Base-by-base conservation (phyloP, 2,888 invertebrate genomes). In the Drosophila phalerata region DNA sequence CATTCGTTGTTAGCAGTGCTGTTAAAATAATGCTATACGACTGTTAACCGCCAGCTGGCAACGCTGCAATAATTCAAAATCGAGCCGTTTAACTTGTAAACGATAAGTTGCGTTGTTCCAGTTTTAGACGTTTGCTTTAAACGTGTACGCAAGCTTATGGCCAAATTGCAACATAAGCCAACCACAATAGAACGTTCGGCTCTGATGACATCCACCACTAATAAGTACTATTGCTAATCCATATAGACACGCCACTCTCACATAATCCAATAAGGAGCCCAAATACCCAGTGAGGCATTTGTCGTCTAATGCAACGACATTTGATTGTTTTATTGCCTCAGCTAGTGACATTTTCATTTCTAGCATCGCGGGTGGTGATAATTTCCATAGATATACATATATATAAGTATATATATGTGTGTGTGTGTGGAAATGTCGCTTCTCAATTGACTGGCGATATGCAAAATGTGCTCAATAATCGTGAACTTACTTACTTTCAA, bases 251-350 rank as follows among this genome's bases (percentile, higher is more conserved):
- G 80, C 64, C 67, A 87, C 60, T 34, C 43, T n/a, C 43, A 47
- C 79, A 85, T 85, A 85, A 85, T 85, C 84, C 84, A 85, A 88
- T 85, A 85, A 88, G 80, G 15, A 60, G 60, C 61, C 68, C 61
- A 32, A 69, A 71, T 66, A 64, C 58, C 37, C 65, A 34, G 10
- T 28, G 52, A 52, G 57, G 25, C 66, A 57, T 53, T 60, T 51
- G 49, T 49, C 40, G 45, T 30, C 17, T 37, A 60, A 63, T 69
- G 58, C 58, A 76, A 83, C 67, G 84, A 78, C 72, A 88, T 76
- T 61, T 76, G 69, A 78, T 78, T 88, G 78, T 53, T 80, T 78
- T 86, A 83, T 83, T 85, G 84, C 86, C 84, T 88, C 86, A 83
- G 79, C 69, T 58, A 63, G 53, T 56, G 37, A 28, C 64, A 52